Evolutionary conservation across 2,797 vertebrate genomes (phyloP), one percentile per base, ranked within the genome.

Genomic region (Morelia viridis): DNA sequence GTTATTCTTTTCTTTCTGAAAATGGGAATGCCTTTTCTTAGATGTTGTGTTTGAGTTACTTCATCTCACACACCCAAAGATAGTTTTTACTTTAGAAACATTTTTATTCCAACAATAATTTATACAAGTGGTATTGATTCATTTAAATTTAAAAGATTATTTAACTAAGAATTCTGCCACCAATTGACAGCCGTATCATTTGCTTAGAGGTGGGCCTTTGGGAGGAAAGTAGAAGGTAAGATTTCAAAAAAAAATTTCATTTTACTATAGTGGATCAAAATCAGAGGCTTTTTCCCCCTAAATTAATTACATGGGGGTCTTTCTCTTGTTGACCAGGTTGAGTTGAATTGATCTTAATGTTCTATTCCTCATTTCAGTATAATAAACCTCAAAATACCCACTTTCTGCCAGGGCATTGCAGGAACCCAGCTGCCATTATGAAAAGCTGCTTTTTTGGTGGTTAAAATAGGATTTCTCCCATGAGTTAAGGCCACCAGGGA

Each of bases 321-420:
- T 31, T 61, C 7, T 9, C 5, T 50, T n/a, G 24, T 1, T 89
- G 53, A 19, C 53, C n/a, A n/a, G 13, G 28, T 28, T 80, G 28
- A 28, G 9, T 19, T 15, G 35, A n/a, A 56, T 19, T 35, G 12
- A 86, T 65, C 24, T 26, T 85, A 57, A 57, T 26, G 13, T 85
- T 57, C 9, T 26, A 3, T 76, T 80, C 89, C 87, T 64, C 53
- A 31, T 62, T 91, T 85, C 89, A 17, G 76, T 46, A 24, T 28
- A 65, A 35, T 64, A 62, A 61, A 64, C 53, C 0, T 86, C 62
- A 89, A 92, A 95, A 64, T 61, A 50, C 19, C 13, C 83, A 64
- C 26, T 84, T 28, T 5, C 35, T 19, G 11, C 24, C 53, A 22
- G 9, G 15, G n/a, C 31, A 7, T n/a, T 6, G 31, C 28, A 41